A percentile compares a stretch with the other conserved stretches of the same genome.
Evolutionary conservation across 1,140 invertebrate species (phyloP).

Genomic region (Cecropterus lyciades): DNA sequence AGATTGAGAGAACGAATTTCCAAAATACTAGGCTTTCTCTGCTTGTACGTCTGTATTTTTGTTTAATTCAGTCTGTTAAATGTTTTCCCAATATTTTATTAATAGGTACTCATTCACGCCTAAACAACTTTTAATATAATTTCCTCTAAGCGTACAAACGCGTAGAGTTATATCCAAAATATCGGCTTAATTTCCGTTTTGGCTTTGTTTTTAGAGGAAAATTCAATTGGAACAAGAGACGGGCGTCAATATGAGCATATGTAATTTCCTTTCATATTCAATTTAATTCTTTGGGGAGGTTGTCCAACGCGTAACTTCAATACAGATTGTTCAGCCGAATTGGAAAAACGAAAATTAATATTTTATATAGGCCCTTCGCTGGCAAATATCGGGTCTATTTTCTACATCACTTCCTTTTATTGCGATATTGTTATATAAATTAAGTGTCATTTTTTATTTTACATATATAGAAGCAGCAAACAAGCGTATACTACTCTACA

Average conservation of each 20-base stretch:
- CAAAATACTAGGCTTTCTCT: no score
- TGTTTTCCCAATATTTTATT: background rate
- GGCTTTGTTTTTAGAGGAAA: constrained; percentile 72
- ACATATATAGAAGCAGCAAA: no score
- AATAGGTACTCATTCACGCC: constrained; percentile 17
- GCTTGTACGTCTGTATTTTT: no score
- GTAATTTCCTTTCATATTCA: constrained; percentile 77
- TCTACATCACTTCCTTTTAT: background rate
- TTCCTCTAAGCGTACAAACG: constrained; percentile 22
- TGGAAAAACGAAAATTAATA: constrained; percentile 53
- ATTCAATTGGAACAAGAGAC: constrained; percentile 65
- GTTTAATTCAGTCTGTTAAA: background rate
- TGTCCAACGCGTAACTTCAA: constrained; percentile 47
- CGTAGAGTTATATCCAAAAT: constrained; percentile 59
- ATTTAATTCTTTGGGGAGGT: constrained; percentile 67
- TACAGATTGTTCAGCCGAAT: constrained; percentile 50
- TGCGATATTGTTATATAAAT: background rate
- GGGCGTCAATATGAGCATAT: constrained; percentile 61
- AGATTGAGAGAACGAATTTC: no score
- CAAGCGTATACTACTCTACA: no score
- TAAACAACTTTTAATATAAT: constrained; percentile 29
- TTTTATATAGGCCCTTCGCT: constrained; percentile 7
- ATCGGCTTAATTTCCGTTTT: constrained; percentile 73
- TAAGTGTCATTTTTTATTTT: background rate
- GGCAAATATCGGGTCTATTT: constrained; percentile 4